These are phyloP conservation scores for Dendrolimus punctatus DNA, from an alignment of 1,140 invertebrate species.

Conservation along the genomic window DNA sequence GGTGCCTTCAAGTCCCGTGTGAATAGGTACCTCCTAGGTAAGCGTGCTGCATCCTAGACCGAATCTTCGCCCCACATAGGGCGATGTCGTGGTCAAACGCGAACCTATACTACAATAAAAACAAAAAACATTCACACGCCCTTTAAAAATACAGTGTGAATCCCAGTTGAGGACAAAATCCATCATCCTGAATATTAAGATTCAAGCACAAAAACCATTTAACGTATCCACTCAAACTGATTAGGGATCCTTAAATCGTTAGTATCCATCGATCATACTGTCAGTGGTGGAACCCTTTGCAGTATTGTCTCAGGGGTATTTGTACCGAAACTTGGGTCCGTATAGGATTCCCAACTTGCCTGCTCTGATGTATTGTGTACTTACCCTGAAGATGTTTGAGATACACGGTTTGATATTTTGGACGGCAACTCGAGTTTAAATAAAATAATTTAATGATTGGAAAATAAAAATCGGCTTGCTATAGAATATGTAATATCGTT, in stretches of 20 bases:
- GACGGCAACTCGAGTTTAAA: neutral
- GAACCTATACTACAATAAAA: no score
- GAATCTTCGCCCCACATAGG: no score
- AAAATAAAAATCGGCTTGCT: neutral
- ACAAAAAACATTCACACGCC: no score
- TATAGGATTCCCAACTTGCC: slow-evolving; percentile 10
- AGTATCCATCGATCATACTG: slow-evolving; percentile 20
- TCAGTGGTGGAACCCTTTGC: slow-evolving; percentile 18
- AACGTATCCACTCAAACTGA: slow-evolving; percentile 16
- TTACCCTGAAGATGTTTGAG: slow-evolving; percentile 1
- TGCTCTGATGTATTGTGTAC: slow-evolving; percentile 14
- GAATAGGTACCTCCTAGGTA: no score
- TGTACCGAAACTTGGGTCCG: slow-evolving; percentile 13
- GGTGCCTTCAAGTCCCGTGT: no score
- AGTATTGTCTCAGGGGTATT: slow-evolving; percentile 16
- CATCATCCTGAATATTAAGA: slow-evolving; percentile 4
- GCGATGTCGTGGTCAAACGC: no score
- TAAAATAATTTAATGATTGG: neutral
- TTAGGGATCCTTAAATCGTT: slow-evolving; percentile 17
- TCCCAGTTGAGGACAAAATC: neutral
- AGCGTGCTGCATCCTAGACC: no score
- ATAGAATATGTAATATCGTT: neutral
- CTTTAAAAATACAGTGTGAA: no score
- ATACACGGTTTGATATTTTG: slow-evolving; percentile 1
- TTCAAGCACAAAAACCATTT: slow-evolving; percentile 10